These are phyloP conservation scores for Leuciscus waleckii DNA, from an alignment of 2,797 vertebrate species.

Conservation along the genomic window DNA sequence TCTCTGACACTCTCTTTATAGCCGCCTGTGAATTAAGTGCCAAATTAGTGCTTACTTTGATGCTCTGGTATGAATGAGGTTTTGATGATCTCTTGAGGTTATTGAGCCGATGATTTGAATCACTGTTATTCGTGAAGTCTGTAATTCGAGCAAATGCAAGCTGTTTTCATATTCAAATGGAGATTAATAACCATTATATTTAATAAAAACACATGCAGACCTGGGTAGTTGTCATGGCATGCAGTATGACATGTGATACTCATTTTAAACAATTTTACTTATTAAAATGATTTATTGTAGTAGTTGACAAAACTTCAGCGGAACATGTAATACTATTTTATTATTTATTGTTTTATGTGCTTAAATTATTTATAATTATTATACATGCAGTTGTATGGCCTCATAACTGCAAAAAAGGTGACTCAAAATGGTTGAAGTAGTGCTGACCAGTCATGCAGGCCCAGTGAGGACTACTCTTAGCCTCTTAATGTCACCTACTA, in stretches of 20 bases:
- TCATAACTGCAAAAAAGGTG: neutral
- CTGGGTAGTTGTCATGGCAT: neutral
- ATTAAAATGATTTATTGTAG: neutral
- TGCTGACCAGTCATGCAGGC: neutral
- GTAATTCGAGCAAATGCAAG: neutral
- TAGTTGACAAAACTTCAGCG: neutral
- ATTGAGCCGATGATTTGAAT: slow-evolving; percentile 38
- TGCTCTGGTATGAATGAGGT: slow-evolving; percentile 7
- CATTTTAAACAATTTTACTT: neutral
- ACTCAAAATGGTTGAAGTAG: neutral
- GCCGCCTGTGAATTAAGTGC: slow-evolving; percentile 34
- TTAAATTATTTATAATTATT: neutral
- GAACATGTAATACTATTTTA: neutral
- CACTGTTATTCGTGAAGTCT: slow-evolving; percentile 7
- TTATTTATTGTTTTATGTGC: neutral
- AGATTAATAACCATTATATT: neutral
- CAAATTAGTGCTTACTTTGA: slow-evolving; percentile 21
- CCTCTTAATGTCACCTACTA: slow-evolving; percentile 36
- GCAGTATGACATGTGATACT: neutral
- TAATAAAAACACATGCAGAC: neutral
- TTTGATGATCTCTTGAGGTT: slow-evolving; percentile 12
- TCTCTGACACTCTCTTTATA: slow-evolving; percentile 25
- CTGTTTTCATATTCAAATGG: neutral
- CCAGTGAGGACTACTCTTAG: slow-evolving; percentile 15
- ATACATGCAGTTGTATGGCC: neutral